Percentiles rank a stretch among this genome's conserved stretches.
These are phyloP conservation scores for Vannuccia rotundouncinata DNA, from an alignment of 2,888 invertebrate species.

Conservation along the genomic window DNA sequence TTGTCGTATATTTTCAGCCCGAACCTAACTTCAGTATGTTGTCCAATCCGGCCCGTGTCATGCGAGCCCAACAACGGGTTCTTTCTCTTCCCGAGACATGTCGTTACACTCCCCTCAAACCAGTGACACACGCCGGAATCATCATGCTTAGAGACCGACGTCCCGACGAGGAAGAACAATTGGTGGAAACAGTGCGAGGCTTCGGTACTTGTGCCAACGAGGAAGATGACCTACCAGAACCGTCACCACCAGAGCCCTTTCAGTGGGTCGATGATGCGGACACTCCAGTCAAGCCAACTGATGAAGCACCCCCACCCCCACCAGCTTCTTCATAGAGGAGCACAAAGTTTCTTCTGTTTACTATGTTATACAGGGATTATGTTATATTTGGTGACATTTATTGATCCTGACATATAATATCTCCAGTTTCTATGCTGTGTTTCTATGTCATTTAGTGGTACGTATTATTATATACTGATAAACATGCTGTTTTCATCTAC, in stretches of 20 bases:
- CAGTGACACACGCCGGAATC: constrained; percentile 81
- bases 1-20: constrained; percentile 46
- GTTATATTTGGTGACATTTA: too few relatives aligned
- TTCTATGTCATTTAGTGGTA: too few relatives aligned
- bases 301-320: neutral
- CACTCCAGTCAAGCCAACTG: neutral
- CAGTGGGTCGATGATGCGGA: constrained; percentile 71
- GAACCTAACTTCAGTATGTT: constrained; percentile 85
- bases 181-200: constrained; percentile 82
- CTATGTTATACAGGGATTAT: too few relatives aligned
- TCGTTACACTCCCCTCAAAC: constrained; percentile 75
- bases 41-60: constrained; percentile 84
- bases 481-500: too few relatives aligned
- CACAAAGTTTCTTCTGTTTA: too few relatives aligned
- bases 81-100: constrained; percentile 73
- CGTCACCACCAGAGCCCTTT: constrained; percentile 95
- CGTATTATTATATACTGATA: too few relatives aligned
- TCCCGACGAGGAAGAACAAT: constrained; percentile 69
- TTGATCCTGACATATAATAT: too few relatives aligned
- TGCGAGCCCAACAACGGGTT: constrained; percentile 72
- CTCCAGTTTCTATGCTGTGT: too few relatives aligned
- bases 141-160: constrained; percentile 83
- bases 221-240: constrained; percentile 66
- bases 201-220: constrained; percentile 57
- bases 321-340: too few relatives aligned